phyloP scores from a whole-genome alignment of 2,888 invertebrate genomes.

The Pachymerium ferrugineum region DNA sequence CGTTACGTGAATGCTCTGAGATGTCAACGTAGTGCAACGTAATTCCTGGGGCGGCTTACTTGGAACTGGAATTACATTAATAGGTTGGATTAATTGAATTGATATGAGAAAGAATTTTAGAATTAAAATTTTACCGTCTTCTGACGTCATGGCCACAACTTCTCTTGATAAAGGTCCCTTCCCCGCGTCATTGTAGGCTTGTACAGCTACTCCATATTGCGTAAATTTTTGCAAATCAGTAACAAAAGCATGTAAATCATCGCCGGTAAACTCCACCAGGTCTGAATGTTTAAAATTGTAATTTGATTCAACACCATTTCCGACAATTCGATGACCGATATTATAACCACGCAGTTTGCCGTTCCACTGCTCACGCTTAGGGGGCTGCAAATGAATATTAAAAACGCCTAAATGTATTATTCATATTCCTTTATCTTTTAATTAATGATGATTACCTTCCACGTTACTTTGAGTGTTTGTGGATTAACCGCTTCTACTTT shows the following conservation, averaged over 20 bases:
- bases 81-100: neutral
- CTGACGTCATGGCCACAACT: conserved; percentile 34
- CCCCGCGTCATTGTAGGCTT: conserved; percentile 32
- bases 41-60: conserved; percentile 63
- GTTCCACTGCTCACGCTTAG: conserved; percentile 82
- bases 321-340: conserved; percentile 41
- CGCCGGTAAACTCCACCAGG: neutral
- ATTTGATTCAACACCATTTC: conserved; percentile 15
- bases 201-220: conserved; percentile 33
- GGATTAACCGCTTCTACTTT: conserved; percentile 45
- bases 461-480: conserved; percentile 45
- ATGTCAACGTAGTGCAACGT: conserved; percentile 84
- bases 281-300: conserved; percentile 17
- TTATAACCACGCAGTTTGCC: conserved; percentile 79
- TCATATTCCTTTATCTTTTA: neutral
- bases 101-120: neutral
- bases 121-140: conserved; percentile 32
- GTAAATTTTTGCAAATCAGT: conserved; percentile 33
- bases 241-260: conserved; percentile 27
- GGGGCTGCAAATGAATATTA: conserved; percentile 53
- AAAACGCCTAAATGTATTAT: neutral
- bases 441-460: conserved; percentile 42
- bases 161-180: conserved; percentile 34
- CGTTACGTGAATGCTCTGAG: conserved; percentile 86
- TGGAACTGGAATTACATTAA: conserved; percentile 42